phyloP scores from a whole-genome alignment of 1,140 invertebrate genomes.

The Microplitis mediator region DNA sequence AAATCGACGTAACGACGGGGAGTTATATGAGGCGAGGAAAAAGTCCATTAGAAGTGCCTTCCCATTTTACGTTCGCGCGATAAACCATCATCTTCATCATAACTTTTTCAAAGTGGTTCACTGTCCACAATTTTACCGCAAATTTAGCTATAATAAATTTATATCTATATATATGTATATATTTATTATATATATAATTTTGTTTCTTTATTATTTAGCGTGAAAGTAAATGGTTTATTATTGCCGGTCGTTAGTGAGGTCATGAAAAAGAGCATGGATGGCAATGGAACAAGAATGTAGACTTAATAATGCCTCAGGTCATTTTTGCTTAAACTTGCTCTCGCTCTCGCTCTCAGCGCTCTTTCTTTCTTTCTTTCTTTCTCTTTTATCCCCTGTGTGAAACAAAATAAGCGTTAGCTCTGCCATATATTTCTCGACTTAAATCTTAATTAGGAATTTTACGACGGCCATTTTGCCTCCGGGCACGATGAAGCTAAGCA shows the following conservation, averaged over 20 bases:
- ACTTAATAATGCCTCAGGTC: background rate
- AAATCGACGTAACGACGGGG: too few species aligned
- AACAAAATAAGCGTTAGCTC: background rate
- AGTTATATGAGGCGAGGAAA: too few species aligned
- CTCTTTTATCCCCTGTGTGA: background rate
- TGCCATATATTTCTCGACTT: slow-evolving; percentile 16
- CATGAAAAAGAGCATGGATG: background rate
- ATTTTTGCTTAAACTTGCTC: background rate
- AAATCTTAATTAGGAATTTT: slow-evolving; percentile 25
- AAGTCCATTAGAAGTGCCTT: too few species aligned
- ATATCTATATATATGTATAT: too few species aligned
- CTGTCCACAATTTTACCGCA: too few species aligned
- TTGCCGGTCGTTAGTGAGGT: slow-evolving; percentile 5
- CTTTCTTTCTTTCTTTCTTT: background rate
- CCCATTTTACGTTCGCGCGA: too few species aligned
- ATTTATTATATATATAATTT: too few species aligned
- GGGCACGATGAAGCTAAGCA: background rate
- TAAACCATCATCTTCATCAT: too few species aligned
- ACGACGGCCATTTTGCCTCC: slow-evolving; percentile 13
- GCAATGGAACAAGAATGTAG: slow-evolving; percentile 7
- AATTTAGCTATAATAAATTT: too few species aligned
- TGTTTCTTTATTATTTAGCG: background rate
- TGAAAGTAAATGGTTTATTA: slow-evolving; percentile 6
- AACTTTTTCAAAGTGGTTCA: too few species aligned
- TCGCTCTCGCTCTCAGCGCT: background rate